Evolutionary conservation across 2,113 vertebrate genomes (phyloP).

Genomic region (Oreocharis arfaki): DNA sequence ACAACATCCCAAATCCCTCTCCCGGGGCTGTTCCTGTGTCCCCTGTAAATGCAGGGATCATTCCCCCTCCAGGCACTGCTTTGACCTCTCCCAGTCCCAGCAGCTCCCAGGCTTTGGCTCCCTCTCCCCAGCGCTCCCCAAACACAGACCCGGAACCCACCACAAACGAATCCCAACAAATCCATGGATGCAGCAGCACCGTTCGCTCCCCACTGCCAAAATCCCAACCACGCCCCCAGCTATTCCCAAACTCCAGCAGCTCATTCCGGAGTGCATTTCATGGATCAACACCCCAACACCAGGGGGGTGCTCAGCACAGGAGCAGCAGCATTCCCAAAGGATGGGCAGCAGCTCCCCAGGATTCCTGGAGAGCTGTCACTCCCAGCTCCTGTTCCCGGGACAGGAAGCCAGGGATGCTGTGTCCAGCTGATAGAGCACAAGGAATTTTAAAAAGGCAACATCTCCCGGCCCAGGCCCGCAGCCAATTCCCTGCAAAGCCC

Average conservation of each 20-base stretch:
- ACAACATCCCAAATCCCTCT: neutral
- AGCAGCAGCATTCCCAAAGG: rapidly evolving
- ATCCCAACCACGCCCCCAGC: neutral
- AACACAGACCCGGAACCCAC: neutral
- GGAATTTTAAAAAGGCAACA: constrained; percentile 9
- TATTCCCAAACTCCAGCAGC: neutral
- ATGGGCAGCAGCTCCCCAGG: neutral
- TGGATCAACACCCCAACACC: rapidly evolving
- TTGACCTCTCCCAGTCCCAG: rapidly evolving
- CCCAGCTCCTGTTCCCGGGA: neutral
- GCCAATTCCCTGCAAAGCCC: constrained; percentile 30
- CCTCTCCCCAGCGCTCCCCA: rapidly evolving
- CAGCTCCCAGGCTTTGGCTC: neutral
- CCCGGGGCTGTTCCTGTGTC: neutral
- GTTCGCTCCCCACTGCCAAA: rapidly evolving
- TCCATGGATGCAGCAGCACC: neutral
- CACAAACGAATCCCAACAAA: neutral
- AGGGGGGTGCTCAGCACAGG: rapidly evolving
- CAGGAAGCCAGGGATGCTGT: constrained; percentile 14
- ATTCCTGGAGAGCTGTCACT: neutral
- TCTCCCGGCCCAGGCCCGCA: neutral
- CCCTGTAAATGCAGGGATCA: too few relatives aligned
- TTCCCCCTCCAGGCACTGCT: neutral
- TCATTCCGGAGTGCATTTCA: rapidly evolving
- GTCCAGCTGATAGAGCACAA: constrained; percentile 1